A percentile compares a stretch with the other conserved stretches of the same genome.
Conservation (phyloP, 2,888 invertebrate genomes). For the Autographa pulchrina region DNA sequence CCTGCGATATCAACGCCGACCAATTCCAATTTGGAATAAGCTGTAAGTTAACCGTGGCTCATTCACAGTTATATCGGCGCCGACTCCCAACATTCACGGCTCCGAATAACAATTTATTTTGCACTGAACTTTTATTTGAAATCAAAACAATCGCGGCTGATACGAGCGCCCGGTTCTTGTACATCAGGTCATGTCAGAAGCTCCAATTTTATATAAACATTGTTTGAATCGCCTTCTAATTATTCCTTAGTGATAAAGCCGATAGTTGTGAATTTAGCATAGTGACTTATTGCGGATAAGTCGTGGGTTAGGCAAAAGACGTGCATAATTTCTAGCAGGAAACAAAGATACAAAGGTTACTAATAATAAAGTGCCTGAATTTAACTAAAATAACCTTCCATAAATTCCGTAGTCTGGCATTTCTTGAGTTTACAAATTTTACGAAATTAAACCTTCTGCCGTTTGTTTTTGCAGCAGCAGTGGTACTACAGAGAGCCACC, state of each 20-base stretch:
- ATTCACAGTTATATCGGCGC: slow-evolving; percentile 20
- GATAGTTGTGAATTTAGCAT: too few relatives aligned
- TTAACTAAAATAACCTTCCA: too few relatives aligned
- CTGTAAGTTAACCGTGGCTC: slow-evolving; percentile 23
- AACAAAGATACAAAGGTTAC: too few relatives aligned
- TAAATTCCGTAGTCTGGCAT: too few relatives aligned
- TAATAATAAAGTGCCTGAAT: too few relatives aligned
- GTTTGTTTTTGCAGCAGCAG: neutral
- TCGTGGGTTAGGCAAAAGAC: too few relatives aligned
- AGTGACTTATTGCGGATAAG: too few relatives aligned
- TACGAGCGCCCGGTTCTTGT: neutral
- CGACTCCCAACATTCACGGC: slow-evolving; percentile 11
- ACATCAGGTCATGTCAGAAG: neutral
- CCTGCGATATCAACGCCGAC: slow-evolving; percentile 9
- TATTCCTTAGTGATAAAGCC: too few relatives aligned
- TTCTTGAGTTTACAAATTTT: neutral
- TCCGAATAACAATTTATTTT: slow-evolving; percentile 29
- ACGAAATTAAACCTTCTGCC: neutral
- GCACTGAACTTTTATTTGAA: slow-evolving; percentile 38
- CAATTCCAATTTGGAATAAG: slow-evolving; percentile 28
- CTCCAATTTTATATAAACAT: neutral
- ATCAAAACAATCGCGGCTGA: slow-evolving; percentile 20
- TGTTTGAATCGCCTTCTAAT: neutral
- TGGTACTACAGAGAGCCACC: neutral
- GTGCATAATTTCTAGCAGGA: too few relatives aligned